These are phyloP conservation scores for Aurelia aurita complex sp. Pacific DNA, from an alignment of 30 jellyfish, hydroid and myxozoan genomes.

Conservation along the genomic window DNA sequence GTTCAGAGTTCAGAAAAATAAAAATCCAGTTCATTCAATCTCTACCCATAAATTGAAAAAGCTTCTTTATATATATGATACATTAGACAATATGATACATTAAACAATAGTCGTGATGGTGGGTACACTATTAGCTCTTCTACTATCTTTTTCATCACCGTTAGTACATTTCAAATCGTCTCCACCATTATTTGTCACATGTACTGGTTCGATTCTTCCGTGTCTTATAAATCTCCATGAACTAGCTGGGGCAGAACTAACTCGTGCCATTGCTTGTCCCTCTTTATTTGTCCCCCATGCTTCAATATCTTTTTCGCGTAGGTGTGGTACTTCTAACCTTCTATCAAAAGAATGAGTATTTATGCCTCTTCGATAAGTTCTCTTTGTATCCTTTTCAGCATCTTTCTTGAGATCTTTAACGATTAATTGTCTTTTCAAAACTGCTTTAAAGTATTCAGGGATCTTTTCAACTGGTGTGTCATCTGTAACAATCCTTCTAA, in stretches of 20 bases:
- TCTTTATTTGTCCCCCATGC: constrained; percentile 21
- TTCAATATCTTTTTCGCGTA: constrained; percentile 34
- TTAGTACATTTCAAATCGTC: neutral
- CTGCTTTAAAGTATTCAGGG: constrained; percentile 45
- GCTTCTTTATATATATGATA: too few relatives aligned
- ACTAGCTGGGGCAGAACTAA: constrained; percentile 68
- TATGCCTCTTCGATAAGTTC: neutral
- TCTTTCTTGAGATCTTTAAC: constrained; percentile 24
- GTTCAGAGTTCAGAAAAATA: too few relatives aligned
- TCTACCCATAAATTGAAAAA: too few relatives aligned
- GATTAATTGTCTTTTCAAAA: constrained; percentile 41
- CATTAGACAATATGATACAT: constrained; percentile 4
- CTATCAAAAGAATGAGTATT: neutral
- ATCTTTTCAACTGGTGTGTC: constrained; percentile 46
- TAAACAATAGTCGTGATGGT: constrained; percentile 57
- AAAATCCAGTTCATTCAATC: too few relatives aligned
- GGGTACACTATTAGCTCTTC: constrained; percentile 65
- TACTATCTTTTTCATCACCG: constrained; percentile 3
- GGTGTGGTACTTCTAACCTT: constrained; percentile 23
- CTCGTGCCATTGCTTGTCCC: constrained; percentile 27
- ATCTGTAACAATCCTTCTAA: constrained; percentile 45
- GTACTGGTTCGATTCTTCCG: constrained; percentile 34
- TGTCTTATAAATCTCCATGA: constrained; percentile 71
- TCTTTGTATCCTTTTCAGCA: constrained; percentile 11
- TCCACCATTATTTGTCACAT: neutral